A percentile compares a stretch with the other conserved stretches of the same genome.
Evolutionary conservation across 1,140 invertebrate genomes (phyloP).

Genomic region (Drosophila aff.): DNA sequence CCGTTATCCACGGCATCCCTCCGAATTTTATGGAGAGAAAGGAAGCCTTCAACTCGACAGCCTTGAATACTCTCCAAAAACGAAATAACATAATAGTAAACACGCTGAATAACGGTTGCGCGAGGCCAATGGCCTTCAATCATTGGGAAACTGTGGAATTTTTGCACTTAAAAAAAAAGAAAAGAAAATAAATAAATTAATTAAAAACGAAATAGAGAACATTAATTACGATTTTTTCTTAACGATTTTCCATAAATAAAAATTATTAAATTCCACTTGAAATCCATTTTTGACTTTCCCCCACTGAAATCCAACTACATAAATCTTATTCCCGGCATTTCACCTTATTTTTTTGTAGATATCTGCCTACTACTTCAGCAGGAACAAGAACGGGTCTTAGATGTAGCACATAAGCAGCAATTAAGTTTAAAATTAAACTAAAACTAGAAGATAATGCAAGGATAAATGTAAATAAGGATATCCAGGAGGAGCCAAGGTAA

Average conservation of each 20-base stretch:
- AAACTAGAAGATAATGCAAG: slow-evolving; percentile 52
- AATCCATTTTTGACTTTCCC: not conserved
- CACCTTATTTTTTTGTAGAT: slow-evolving; percentile 1
- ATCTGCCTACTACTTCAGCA: slow-evolving; percentile 36
- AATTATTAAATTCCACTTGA: not conserved
- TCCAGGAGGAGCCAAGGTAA: slow-evolving; percentile 18
- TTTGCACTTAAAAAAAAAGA: not conserved
- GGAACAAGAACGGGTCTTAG: slow-evolving; percentile 71
- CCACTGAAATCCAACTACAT: not conserved
- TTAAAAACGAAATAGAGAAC: not conserved
- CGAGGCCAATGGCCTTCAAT: slow-evolving; percentile 9
- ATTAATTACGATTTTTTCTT: too few species aligned
- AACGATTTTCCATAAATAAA: not conserved
- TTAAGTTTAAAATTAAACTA: slow-evolving; percentile 33
- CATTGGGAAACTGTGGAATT: not conserved
- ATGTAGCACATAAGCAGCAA: slow-evolving; percentile 66
- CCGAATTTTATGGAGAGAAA: slow-evolving; percentile 1
- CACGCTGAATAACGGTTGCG: slow-evolving; percentile 1
- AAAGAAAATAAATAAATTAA: not conserved
- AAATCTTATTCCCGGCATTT: not conserved
- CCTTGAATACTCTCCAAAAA: slow-evolving; percentile 14
- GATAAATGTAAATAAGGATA: slow-evolving; percentile 38
- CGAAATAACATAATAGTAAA: slow-evolving; percentile 10
- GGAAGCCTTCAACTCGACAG: slow-evolving; percentile 5
- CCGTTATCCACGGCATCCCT: slow-evolving; percentile 18